Base-by-base conservation (phyloP, 2,113 vertebrate genomes). In the Pyxicephalus adspersus region DNA sequence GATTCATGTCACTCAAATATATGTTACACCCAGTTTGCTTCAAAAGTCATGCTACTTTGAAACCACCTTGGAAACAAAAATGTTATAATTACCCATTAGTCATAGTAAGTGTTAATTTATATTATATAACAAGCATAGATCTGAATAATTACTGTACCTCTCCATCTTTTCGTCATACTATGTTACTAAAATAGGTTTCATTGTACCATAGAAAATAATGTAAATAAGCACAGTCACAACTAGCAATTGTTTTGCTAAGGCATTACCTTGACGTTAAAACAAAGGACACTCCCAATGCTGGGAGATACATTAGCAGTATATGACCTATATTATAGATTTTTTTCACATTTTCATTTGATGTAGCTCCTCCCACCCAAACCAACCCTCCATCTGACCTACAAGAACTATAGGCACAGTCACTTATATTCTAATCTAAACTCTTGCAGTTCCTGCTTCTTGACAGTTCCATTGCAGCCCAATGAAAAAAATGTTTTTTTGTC, bases 71-170 rank as follows among this genome's bases (percentile, higher is more conserved):
- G 28, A 19, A 29, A 34, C 38, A 64, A 34, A 34, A 66, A 45
- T 66, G 2, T 22, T 66, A 66, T 66, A 67, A 50, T 50, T 67
- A 67, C n/a, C 38, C 34, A 50, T 67, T 67, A 67, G 34, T 67
- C 65, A 67, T 67, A 67, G 65, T 67, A 67, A 23, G n/a, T 67
- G 65, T 50, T 50, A 67, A 25, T 45, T 50, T 22, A 16, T 22
- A 22, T 67, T 67, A 25, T 38, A 67, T 67, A 67, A 67, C 65
- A 67, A 45, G 34, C 22, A 38, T 20, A n/a, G 34, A 65, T 34
- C 28, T 65, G 26, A 67, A 50, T 67, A 67, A 50, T 66, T 15
- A 50, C 34, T 50, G n/a, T 17, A 50, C 65, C 65, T n/a, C 15
- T 22, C 34, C 16, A 18, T 67, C 1, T 25, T 38, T 66, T 66